These are phyloP conservation scores for Mesorhabditis belari DNA, from an alignment of 2,888 invertebrate genomes.

Conservation along the genomic window DNA sequence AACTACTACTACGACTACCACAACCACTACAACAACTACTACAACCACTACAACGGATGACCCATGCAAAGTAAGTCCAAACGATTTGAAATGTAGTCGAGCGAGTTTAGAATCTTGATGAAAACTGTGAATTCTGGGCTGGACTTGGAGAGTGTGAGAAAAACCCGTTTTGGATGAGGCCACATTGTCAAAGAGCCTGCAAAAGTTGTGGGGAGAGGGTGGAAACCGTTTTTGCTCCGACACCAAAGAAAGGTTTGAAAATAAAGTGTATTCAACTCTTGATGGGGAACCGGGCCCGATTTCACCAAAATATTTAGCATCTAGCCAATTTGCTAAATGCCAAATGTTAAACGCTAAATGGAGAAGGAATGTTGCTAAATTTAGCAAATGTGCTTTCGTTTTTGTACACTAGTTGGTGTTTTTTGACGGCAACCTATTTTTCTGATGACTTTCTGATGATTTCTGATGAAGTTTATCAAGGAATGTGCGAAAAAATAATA, in stretches of 20 bases:
- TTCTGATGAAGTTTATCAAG: no score
- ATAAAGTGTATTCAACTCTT: not conserved
- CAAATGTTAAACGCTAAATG: no score
- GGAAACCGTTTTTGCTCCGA: constrained; percentile 40
- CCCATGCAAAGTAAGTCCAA: constrained; percentile 19
- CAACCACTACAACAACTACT: constrained; percentile 20
- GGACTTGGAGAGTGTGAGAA: constrained; percentile 37
- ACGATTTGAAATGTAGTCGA: not conserved
- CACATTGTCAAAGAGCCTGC: constrained; percentile 46
- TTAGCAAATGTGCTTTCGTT: no score
- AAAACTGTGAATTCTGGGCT: constrained; percentile 46
- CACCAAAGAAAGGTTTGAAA: constrained; percentile 25
- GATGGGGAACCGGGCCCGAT: no score
- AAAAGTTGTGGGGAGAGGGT: constrained; percentile 40
- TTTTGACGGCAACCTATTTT: no score
- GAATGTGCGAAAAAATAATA: no score
- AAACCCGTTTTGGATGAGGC: constrained; percentile 50
- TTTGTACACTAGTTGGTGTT: no score
- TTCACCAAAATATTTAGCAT: no score
- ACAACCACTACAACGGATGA: constrained; percentile 18
- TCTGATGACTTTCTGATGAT: no score
- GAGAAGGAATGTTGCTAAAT: not conserved
- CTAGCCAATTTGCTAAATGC: no score
- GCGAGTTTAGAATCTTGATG: constrained; percentile 10
- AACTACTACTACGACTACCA: constrained; percentile 8